These are phyloP conservation scores for Lepeophtheirus nordmannii DNA, from an alignment of 2,888 invertebrate species.

Conservation along the genomic window DNA sequence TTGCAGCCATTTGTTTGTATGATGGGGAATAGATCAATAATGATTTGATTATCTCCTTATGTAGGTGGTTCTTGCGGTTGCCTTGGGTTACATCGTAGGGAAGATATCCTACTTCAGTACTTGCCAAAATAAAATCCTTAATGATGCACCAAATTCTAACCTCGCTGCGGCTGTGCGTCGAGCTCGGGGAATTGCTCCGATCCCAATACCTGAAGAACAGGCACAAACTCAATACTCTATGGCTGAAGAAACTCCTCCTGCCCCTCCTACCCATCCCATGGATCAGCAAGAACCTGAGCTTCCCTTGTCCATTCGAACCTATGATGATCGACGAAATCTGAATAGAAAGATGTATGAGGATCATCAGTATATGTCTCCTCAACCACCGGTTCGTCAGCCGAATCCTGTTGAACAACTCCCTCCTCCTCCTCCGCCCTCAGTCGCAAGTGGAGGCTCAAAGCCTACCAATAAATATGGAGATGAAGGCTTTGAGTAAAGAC, in stretches of 20 bases:
- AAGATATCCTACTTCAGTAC: background rate
- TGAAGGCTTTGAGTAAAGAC: background rate
- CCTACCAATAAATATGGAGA: background rate
- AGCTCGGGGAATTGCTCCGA: background rate
- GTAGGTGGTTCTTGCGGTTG: background rate
- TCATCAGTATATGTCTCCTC: background rate
- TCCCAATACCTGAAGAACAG: background rate
- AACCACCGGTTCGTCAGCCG: background rate
- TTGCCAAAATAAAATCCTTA: background rate
- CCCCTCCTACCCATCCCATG: background rate
- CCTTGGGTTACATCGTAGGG: background rate
- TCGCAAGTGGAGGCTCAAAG: background rate
- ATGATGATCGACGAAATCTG: background rate
- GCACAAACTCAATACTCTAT: background rate
- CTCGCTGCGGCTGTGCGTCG: slow-evolving; percentile 1
- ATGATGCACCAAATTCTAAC: background rate
- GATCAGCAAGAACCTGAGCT: background rate
- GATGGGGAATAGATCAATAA: too few relatives aligned
- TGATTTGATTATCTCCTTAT: background rate
- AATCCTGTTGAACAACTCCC: too few relatives aligned
- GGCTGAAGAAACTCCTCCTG: background rate
- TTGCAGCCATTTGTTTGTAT: background rate
- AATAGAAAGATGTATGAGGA: background rate
- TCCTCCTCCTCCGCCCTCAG: background rate
- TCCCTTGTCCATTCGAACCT: background rate